Base-by-base conservation (phyloP, 1,140 invertebrate species). In the Heliconius hermathena region DNA sequence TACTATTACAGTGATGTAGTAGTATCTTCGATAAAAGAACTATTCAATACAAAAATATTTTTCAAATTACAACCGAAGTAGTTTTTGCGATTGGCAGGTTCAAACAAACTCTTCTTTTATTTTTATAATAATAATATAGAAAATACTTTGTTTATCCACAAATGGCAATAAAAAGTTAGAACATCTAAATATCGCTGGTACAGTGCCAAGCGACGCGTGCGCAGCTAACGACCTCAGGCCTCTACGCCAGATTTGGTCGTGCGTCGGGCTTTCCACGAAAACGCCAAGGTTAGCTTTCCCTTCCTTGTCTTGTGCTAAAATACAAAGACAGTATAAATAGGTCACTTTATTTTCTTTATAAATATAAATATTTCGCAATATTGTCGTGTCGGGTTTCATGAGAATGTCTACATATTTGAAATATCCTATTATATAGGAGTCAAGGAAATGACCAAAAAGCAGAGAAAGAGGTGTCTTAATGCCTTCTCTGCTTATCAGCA, bases 161-260 rank as follows among this genome's bases (percentile, higher is more conserved):
- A 71, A 77, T 77, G 75, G 60, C n/a, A n/a, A 71, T 29, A 71
- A 26, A 71, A 36, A 3, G 26, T 78, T n/a, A 26, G n/a, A 26
- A 41, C 57, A 16, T 54, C 54, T 66, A 76, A 66, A 36, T 29
- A 18, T 49, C 46, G 54, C 74, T 82, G 82, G 78, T 77, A 33
- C 38, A 33, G 41, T 77, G 81, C 83, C 83, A 82, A 82, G 71
- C 73, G 79, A 73, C 81, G 81, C 79, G 79, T 76, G 76, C 78
- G 80, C 81, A 80, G 57, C 83, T 74, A 84, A 84, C 81, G 83
- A 84, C 83, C 83, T 82, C 70, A 74, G 66, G 54, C 74, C 78
- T 78, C 80, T 73, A 66, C 79, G 78, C 79, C 83, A 77, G 74
- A 81, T 77, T 81, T 83, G 83, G 83, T 66, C 72, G 81, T 83